A percentile compares a stretch with the other conserved stretches of the same genome.
These are phyloP conservation scores for Gallinago stenura DNA, from an alignment of 2,797 vertebrate species.

Conservation along the genomic window DNA sequence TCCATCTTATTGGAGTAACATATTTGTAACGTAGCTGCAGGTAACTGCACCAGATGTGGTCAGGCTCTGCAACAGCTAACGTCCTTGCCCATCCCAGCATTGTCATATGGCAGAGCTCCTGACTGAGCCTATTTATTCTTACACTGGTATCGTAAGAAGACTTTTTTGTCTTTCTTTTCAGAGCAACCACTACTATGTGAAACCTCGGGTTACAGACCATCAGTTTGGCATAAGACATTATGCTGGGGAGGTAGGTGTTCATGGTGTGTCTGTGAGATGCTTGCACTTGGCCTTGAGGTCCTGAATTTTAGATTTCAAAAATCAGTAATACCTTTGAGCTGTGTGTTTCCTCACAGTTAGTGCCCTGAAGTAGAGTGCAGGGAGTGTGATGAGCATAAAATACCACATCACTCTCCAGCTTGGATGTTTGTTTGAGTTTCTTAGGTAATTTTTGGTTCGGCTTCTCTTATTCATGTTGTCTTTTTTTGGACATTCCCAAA, in stretches of 20 bases:
- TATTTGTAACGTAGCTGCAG: neutral
- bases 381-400: neutral
- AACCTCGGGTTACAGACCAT: constrained; percentile 90
- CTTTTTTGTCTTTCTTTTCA: constrained; percentile 68
- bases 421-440: neutral
- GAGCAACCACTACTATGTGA: constrained; percentile 91
- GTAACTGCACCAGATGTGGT: constrained; percentile 10
- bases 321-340: neutral
- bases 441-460: neutral
- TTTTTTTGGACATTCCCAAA: neutral
- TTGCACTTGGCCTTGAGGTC: neutral
- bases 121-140: neutral
- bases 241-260: constrained; percentile 88
- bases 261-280: neutral
- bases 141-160: neutral
- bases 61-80: constrained; percentile 24
- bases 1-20: constrained; percentile 4
- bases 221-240: constrained; percentile 96
- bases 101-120: constrained; percentile 13
- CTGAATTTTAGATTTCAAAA: neutral
- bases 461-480: neutral
- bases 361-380: neutral
- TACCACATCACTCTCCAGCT: neutral
- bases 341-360: neutral
- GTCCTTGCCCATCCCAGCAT: constrained; percentile 15